A percentile compares a stretch with the other conserved stretches of the same genome.
phyloP scores from a whole-genome alignment of 2,888 invertebrate species.

The Phaedon cochleariae region DNA sequence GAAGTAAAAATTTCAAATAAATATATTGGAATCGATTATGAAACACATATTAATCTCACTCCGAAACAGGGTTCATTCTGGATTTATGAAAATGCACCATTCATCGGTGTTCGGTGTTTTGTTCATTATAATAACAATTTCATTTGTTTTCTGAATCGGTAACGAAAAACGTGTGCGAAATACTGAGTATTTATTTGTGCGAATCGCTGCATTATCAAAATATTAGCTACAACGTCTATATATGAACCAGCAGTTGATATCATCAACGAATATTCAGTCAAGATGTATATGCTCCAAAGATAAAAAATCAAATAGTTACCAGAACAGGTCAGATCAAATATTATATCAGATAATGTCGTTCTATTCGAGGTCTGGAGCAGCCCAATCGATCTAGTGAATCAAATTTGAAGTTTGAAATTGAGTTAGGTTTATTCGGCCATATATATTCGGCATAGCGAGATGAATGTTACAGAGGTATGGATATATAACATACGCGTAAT shows the following conservation, averaged over 20 bases:
- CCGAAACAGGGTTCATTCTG: not conserved
- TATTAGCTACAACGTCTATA: too few species aligned
- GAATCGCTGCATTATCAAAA: too few species aligned
- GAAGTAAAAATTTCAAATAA: not conserved
- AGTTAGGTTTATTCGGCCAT: not conserved
- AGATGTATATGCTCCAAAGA: too few species aligned
- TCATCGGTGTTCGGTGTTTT: conserved; percentile 1
- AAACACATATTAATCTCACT: not conserved
- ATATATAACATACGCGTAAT: not conserved
- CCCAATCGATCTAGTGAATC: not conserved
- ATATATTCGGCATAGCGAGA: not conserved
- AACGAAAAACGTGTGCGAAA: too few species aligned
- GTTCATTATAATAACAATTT: not conserved
- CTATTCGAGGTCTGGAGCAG: not conserved
- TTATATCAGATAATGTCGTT: not conserved
- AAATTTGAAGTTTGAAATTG: conserved; percentile 18
- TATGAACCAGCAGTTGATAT: too few species aligned
- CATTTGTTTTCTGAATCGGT: not conserved
- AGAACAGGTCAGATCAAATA: not conserved
- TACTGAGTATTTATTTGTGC: too few species aligned
- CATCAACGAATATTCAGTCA: too few species aligned
- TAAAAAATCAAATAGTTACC: not conserved
- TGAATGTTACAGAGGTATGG: not conserved
- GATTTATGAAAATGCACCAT: not conserved
- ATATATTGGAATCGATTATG: not conserved